A percentile compares a stretch with the other conserved stretches of the same genome.
phyloP scores from a whole-genome alignment of 2,888 invertebrate genomes.

The Boloria selene region DNA sequence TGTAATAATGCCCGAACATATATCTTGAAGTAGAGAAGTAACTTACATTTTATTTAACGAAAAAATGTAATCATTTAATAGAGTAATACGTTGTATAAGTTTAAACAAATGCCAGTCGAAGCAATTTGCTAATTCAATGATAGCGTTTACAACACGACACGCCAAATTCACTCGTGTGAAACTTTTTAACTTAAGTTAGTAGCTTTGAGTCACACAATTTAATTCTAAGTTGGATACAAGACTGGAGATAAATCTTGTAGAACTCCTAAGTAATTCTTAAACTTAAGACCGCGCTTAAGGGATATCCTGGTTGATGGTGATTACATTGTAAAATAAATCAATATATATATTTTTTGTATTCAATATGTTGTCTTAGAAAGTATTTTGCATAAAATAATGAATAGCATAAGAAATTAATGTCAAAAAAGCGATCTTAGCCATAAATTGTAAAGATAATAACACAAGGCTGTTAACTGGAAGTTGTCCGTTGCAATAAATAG shows the following conservation, averaged over 20 bases:
- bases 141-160: not conserved
- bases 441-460: too few species aligned
- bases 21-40: too few species aligned
- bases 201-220: not conserved
- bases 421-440: too few species aligned
- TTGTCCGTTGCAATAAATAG: too few species aligned
- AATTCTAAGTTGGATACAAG: not conserved
- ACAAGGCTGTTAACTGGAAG: too few species aligned
- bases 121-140: not conserved
- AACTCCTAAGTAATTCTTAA: not conserved
- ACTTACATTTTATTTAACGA: too few species aligned
- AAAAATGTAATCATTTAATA: too few species aligned
- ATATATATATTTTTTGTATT: not conserved
- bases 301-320: not conserved
- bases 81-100: too few species aligned
- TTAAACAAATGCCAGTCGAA: too few species aligned
- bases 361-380: not conserved
- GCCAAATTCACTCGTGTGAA: not conserved
- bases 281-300: not conserved
- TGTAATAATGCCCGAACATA: too few species aligned
- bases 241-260: not conserved
- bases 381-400: too few species aligned
- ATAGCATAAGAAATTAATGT: too few species aligned
- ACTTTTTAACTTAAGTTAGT: conserved; percentile 2
- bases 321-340: not conserved